These are phyloP conservation scores for Leuciscus idus DNA, from an alignment of 2,113 vertebrate genomes.

Conservation along the genomic window DNA sequence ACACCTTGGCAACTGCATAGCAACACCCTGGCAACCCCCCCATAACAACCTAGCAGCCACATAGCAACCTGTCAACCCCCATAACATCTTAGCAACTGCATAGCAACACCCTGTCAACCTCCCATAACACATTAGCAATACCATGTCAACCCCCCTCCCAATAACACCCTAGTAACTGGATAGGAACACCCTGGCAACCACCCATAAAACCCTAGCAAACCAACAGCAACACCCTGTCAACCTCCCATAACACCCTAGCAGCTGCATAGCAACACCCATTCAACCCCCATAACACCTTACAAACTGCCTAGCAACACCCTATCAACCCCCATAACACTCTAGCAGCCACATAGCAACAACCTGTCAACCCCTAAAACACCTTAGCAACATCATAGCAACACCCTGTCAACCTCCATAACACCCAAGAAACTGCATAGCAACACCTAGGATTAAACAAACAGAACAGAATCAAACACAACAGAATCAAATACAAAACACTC, in stretches of 20 bases:
- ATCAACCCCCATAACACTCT: background rate
- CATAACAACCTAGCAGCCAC: background rate
- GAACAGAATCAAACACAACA: background rate
- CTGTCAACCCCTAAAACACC: too few relatives aligned
- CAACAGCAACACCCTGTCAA: background rate
- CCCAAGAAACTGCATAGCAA: background rate
- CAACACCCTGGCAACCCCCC: background rate
- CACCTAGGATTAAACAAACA: background rate
- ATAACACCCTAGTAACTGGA: background rate
- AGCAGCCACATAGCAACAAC: background rate
- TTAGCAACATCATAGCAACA: too few relatives aligned
- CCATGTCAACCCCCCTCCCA: background rate
- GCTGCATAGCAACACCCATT: background rate
- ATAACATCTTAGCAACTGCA: background rate
- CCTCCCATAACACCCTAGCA: background rate
- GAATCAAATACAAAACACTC: background rate
- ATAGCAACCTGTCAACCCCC: background rate
- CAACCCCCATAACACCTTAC: background rate
- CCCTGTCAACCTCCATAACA: too few relatives aligned
- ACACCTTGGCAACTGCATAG: background rate
- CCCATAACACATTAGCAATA: background rate
- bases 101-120: background rate
- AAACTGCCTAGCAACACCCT: background rate
- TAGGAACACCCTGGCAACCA: background rate
- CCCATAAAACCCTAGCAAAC: background rate